Evolutionary conservation across 2,113 vertebrate genomes (phyloP), one percentile per base, ranked within the genome.

Genomic region (Chloropsis cyanopogon): DNA sequence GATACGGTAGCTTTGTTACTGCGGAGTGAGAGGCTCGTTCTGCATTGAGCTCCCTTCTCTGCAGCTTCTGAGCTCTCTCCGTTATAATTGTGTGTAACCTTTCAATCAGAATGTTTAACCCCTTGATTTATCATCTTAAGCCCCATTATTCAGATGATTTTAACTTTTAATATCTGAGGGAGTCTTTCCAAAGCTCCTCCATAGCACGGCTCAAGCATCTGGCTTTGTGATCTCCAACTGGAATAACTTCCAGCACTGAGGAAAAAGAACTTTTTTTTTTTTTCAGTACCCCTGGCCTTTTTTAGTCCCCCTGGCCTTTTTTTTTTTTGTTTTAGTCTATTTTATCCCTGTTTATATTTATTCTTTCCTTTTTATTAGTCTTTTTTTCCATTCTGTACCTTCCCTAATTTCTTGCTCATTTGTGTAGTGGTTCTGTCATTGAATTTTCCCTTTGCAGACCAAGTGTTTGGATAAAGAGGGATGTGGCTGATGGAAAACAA

Each of bases 71-170:
- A 95, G 95, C 93, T 44, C 86, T 63, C 89, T 29, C 82, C 1
- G 12, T 35, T 65, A 94, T 97, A 94, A 93, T 94, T 95, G 94
- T 92, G 84, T 37, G 63, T 94, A 92, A 95, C 95, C 94, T 96
- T 85, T 94, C 25, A 63, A 86, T 91, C 78, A 18, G 37, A 93
- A 16, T 20, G 85, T 35, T 95, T 96, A 93, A 95, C 95, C 94
- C 94, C 96, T 91, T 91, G 91, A 66, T 91, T 96, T 90, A 91
- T 92, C 66, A 95, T 96, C 95, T 95, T 91, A 96, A 95, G 71
- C 86, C 81, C 94, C 89, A 95, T 96, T 95, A 96, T 89, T 96
- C 77, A 6, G 83, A 64, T 7, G 69, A 64, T 63, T 97, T 95
- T 33, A 42, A 84, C 83, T 93, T 89, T 31, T 52, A 39, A 68